Conservation (phyloP, 1,140 invertebrate species). For the Mactra quadrangularis region DNA sequence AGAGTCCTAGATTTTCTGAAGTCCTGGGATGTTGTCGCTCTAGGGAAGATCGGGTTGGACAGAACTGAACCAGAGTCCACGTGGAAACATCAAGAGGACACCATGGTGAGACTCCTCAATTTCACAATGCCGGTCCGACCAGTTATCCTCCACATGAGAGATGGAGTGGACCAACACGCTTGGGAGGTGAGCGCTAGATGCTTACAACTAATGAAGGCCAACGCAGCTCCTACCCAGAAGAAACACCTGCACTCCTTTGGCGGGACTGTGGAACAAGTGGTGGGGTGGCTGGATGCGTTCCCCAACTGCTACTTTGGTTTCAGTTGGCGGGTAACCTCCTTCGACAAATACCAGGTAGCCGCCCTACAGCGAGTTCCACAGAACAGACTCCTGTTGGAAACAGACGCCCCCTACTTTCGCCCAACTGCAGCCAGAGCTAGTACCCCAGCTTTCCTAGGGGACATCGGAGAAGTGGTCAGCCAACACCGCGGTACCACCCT, state of each 20-base stretch:
- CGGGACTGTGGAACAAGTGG: conserved; percentile 35
- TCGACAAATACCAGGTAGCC: conserved; percentile 18
- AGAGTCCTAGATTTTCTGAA: conserved; percentile 5
- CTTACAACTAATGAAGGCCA: conserved; percentile 17
- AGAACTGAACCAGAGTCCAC: background rate
- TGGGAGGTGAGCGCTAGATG: conserved; percentile 19
- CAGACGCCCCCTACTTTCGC: too few species aligned
- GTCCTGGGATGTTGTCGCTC: background rate
- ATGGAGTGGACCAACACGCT: conserved; percentile 5
- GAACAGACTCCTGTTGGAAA: too few species aligned
- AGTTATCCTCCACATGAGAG: conserved; percentile 19
- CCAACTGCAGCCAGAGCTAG: conserved; percentile 1
- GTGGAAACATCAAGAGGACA: background rate
- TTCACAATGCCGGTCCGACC: conserved; percentile 29
- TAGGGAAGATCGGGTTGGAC: conserved; percentile 31
- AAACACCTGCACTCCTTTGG: conserved; percentile 32
- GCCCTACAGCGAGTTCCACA: too few species aligned
- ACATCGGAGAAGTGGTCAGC: conserved; percentile 15
- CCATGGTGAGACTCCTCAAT: background rate
- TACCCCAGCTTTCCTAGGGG: too few species aligned
- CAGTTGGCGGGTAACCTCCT: background rate
- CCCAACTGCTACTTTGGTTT: conserved; percentile 37
- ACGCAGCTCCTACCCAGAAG: conserved; percentile 20
- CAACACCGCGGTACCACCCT: background rate
- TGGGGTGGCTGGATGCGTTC: conserved; percentile 25